A percentile compares a stretch with the other conserved stretches of the same genome.
phyloP scores from a whole-genome alignment of 2,888 invertebrate species.

The Anarsia innoxiella region DNA sequence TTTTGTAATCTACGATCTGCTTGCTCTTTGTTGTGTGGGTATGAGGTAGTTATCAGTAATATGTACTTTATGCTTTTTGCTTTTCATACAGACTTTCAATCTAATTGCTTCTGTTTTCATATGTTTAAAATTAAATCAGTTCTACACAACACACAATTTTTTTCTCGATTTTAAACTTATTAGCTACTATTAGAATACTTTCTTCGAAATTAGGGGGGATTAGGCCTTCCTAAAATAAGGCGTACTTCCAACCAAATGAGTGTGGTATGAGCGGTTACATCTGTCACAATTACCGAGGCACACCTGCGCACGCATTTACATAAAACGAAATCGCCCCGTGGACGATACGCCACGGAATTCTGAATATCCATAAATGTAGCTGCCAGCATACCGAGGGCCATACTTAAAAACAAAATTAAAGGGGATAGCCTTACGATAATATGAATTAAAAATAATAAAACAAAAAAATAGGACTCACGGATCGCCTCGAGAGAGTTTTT shows the following conservation, averaged over 20 bases:
- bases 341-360: conserved; percentile 67
- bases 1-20: too few species aligned
- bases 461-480: conserved; percentile 74
- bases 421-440: conserved; percentile 74
- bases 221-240: not conserved
- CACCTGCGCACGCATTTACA: conserved; percentile 52
- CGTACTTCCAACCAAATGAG: too few species aligned
- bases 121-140: too few species aligned
- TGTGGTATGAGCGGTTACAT: conserved; percentile 13
- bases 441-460: conserved; percentile 76
- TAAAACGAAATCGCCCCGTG: conserved; percentile 62
- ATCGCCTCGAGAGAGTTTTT: conserved; percentile 72
- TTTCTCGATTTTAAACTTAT: too few species aligned
- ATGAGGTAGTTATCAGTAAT: too few species aligned
- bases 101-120: too few species aligned
- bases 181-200: too few species aligned
- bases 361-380: conserved; percentile 72
- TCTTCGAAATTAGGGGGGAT: not conserved
- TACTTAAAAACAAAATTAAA: conserved; percentile 76
- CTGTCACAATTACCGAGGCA: conserved; percentile 15
- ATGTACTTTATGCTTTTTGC: too few species aligned
- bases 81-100: too few species aligned
- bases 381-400: conserved; percentile 71
- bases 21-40: too few species aligned
- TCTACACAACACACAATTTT: too few species aligned